Evolutionary conservation across 2,113 vertebrate genomes (phyloP), one percentile per base, ranked within the genome.

Genomic region (Pipra filicauda): DNA sequence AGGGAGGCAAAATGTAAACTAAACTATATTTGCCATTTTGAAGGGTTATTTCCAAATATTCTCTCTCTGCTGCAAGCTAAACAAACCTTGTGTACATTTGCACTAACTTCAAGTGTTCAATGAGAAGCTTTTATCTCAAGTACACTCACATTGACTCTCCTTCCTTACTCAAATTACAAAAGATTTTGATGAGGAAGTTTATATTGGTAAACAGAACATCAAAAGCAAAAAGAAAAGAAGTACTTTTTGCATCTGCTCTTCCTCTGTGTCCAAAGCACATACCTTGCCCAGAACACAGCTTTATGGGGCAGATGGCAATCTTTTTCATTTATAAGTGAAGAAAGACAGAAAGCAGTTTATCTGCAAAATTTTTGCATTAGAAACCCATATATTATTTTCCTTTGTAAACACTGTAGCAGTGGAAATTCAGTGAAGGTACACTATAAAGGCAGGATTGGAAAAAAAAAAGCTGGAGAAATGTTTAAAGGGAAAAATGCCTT

Each of bases 121-220:
- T 78, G 76, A 97, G 85, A 96, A 95, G 74, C 35, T 94, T 94
- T 85, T 74, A 74, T 81, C 96, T 86, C 49, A 96, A 97, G 82
- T 11, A 18, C 37, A 65, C 41, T 93, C 26, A 54, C 6, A 74
- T 27, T 86, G 81, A 39, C 37, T 51, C 33, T 85, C 81, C 80
- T 52, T 97, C 89, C 95, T 94, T 96, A 91, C 87, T 97, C 91
- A 88, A 88, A 75, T 95, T 90, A 96, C 90, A 92, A 90, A 96
- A 89, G 86, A 85, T 58, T 75, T 77, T 3, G 23, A 97, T 70
- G 26, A 97, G 89, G 78, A 97, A 97, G 61, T 72, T 1, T 27
- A 31, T 69, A 59, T 64, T 92, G 43, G 51, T 85, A 93, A 95
- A 93, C 28, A 88, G 20, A 83, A 51, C 58, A 44, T n/a, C 33